Conservation (phyloP, 2,113 vertebrate species). For the Xyliphius kryptos region DNA sequence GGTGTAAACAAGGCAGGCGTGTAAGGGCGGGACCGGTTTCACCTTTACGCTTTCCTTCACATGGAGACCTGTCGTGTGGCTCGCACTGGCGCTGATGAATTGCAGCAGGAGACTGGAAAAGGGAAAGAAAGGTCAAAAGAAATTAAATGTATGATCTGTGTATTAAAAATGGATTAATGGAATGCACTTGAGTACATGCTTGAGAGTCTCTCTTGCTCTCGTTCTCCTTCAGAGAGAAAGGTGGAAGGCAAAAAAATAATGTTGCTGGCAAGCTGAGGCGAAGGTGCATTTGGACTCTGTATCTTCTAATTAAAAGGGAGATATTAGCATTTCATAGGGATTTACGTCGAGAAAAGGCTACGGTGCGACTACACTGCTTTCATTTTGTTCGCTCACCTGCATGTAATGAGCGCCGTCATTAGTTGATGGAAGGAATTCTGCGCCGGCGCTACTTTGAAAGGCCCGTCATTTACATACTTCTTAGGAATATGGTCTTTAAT, state of each 20-base stretch:
- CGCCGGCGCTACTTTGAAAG: constrained; percentile 95
- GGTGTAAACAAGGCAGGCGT: constrained; percentile 58
- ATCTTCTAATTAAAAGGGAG: constrained; percentile 98
- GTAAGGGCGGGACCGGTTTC: constrained; percentile 37
- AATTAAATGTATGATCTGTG: constrained; percentile 35
- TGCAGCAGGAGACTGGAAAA: not conserved
- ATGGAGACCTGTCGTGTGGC: constrained; percentile 22
- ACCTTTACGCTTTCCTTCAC: constrained; percentile 32
- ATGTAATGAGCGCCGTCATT: constrained; percentile 99
- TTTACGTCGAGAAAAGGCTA: constrained; percentile 89
- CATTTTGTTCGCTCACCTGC: constrained; percentile 87
- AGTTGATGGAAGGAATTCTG: constrained; percentile 98
- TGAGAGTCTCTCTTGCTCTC: constrained; percentile 54
- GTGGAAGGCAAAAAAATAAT: constrained; percentile 58
- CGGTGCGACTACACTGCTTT: constrained; percentile 85
- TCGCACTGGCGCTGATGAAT: not conserved
- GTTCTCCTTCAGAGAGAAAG: too few relatives aligned
- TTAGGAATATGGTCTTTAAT: constrained; percentile 88
- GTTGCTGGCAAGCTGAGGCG: constrained; percentile 62
- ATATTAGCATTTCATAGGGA: constrained; percentile 97
- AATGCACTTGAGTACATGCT: constrained; percentile 60
- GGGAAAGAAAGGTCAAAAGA: constrained; percentile 18
- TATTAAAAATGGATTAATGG: constrained; percentile 69
- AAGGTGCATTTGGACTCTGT: constrained; percentile 88
- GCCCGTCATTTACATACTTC: constrained; percentile 94